A percentile compares a stretch with the other conserved stretches of the same genome.
phyloP scores from a whole-genome alignment of 2,113 vertebrate species.

The Terrapene triunguis region DNA sequence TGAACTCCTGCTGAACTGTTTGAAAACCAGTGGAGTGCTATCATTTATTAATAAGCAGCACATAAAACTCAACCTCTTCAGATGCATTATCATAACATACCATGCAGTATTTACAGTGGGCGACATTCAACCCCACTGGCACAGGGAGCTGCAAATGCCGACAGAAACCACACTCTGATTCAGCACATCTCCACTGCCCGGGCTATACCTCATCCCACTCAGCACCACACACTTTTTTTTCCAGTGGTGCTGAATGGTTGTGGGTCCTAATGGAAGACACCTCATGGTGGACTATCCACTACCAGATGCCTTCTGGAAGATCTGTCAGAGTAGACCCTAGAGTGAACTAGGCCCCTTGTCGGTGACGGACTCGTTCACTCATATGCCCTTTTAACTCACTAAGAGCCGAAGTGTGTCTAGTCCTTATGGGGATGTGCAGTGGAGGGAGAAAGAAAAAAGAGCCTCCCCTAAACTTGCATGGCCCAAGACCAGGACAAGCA shows the following conservation, averaged over 20 bases:
- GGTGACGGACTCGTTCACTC: not conserved
- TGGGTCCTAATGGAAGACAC: rapidly evolving
- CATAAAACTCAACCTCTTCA: not conserved
- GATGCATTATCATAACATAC: slow-evolving; percentile 3
- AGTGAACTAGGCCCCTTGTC: not conserved
- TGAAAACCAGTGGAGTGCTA: not conserved
- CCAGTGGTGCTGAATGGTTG: rapidly evolving
- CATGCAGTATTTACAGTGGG: not conserved
- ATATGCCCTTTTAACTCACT: not conserved
- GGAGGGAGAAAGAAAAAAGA: not conserved
- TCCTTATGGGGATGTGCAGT: not conserved
- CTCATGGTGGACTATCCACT: rapidly evolving
- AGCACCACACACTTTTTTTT: not conserved
- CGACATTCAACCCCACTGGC: not conserved
- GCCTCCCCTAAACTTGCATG: not conserved
- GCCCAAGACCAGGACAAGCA: not conserved
- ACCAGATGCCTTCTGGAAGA: not conserved
- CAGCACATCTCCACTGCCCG: not conserved
- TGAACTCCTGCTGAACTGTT: slow-evolving; percentile 32
- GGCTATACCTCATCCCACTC: not conserved
- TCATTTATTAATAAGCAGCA: slow-evolving; percentile 34
- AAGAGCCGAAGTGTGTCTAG: not conserved
- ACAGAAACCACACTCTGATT: not conserved
- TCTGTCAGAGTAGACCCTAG: rapidly evolving
- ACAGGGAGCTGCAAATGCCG: not conserved